Evolutionary conservation across 1,140 invertebrate genomes (phyloP), one percentile per base, ranked within the genome.

Genomic region (Drosophila novamexicana): DNA sequence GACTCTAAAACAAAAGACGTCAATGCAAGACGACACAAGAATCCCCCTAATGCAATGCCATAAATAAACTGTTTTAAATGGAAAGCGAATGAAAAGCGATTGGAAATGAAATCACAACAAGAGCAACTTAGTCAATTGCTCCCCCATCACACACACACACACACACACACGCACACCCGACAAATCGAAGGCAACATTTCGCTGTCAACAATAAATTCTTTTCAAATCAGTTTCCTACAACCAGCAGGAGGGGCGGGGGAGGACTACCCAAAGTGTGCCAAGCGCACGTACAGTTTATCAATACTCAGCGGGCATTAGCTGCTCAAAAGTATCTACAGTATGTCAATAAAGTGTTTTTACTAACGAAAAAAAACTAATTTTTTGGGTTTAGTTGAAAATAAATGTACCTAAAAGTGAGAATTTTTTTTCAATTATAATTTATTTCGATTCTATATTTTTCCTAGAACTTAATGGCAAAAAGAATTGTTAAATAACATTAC

Each of bases 1-100:
- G 34, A 16, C 7, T 61, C 39, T 8, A 9, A 67, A 53, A 61
- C 29, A 45, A 58, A 70, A 65, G 64, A 47, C 42, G 57, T 47
- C 58, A 36, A 29, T 29, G 22, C 29, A 36, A 22, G 7, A 18
- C 71, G 34, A 68, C 50, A 47, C 54, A 57, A 57, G 18, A 22
- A 59, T n/a, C 50, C 66, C 67, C 49, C 44, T 18, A 58, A 61
- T 14, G 56, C 32, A 70, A 14, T 62, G 63, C 72, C 81, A 85
- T 81, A 85, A 84, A 84, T 84, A 84, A 81, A 77, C 72, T 76
- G 76, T 64, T 78, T 67, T 81, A 64, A 78, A 81, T 81, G 67
- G 69, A 83, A 79, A 71, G 53, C 14, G 47, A 12, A 45, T 32
- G 8, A 47, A 71, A 22, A 39, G 44, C 12, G 40, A 14, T 44